These are phyloP conservation scores for Calyptomena viridis DNA, from an alignment of 2,113 vertebrate genomes.

Conservation along the genomic window DNA sequence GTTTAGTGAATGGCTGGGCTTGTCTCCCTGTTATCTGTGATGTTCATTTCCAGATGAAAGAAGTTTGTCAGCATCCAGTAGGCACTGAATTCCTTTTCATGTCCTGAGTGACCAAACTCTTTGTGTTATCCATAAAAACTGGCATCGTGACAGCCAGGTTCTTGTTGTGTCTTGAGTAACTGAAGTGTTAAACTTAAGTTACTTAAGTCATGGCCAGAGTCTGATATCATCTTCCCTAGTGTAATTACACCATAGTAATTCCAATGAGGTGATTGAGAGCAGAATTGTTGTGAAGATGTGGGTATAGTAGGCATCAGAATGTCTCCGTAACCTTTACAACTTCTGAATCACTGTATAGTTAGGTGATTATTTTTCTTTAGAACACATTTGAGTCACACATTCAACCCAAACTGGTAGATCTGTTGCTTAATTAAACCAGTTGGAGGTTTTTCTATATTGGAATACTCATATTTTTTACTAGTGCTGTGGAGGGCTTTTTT, in stretches of 20 bases:
- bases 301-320: not conserved
- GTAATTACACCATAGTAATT: not conserved
- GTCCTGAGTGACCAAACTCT: not conserved
- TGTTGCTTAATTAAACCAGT: not conserved
- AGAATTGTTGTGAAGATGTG: not conserved
- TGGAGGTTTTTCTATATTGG: not conserved
- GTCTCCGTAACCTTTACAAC: not conserved
- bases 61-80: not conserved
- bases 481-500: not conserved
- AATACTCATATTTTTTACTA: not conserved
- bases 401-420: not conserved
- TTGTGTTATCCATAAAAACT: not conserved
- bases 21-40: not conserved
- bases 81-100: not conserved
- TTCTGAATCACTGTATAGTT: not conserved
- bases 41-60: not conserved
- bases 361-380: not conserved
- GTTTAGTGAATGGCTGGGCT: not conserved
- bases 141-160: not conserved
- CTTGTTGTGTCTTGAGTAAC: not conserved
- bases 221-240: not conserved
- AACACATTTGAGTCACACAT: not conserved
- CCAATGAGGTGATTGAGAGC: not conserved
- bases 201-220: not conserved
- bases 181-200: not conserved